Conservation (phyloP, 2,797 vertebrate species). For the Decapterus maruadsi region DNA sequence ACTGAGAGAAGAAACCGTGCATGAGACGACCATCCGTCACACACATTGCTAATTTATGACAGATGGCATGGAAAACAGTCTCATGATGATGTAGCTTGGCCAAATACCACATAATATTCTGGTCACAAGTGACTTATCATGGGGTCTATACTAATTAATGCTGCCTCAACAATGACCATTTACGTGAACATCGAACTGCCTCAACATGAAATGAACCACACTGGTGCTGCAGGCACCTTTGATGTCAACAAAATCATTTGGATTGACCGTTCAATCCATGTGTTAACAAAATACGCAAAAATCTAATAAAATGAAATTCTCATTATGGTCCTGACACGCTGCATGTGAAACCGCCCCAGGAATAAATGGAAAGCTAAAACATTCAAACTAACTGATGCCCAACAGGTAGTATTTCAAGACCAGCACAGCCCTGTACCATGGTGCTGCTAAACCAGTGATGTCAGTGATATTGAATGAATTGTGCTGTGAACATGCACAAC, state of each 20-base stretch:
- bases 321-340: neutral
- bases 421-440: neutral
- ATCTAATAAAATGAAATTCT: neutral
- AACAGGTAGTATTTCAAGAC: neutral
- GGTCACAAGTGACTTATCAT: constrained; percentile 44
- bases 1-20: neutral
- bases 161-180: neutral
- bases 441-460: neutral
- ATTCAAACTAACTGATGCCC: neutral
- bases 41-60: constrained; percentile 3
- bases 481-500: neutral
- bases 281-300: neutral
- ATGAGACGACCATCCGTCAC: neutral
- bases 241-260: neutral
- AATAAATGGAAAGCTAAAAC: neutral
- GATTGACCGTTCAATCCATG: neutral
- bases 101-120: constrained; percentile 26
- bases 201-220: neutral
- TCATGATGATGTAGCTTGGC: constrained; percentile 20
- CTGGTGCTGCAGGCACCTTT: neutral
- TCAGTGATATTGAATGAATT: neutral
- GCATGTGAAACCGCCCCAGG: neutral
- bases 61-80: neutral
- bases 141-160: constrained; percentile 1
- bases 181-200: neutral